Conservation (phyloP, 2,888 invertebrate species). For the Drosophila picticornis region DNA sequence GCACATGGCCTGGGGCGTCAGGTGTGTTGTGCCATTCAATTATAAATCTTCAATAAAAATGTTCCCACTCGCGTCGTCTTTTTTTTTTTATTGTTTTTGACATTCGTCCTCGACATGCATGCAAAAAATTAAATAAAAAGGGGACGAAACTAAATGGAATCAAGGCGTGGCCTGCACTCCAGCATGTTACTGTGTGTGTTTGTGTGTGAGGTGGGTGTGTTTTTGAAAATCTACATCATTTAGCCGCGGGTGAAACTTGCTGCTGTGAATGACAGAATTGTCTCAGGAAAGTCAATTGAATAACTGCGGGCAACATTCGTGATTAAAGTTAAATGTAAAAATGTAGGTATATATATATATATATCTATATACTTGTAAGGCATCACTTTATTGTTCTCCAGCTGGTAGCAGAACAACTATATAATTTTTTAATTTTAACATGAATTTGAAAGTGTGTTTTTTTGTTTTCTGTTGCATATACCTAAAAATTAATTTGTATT, state of each 20-base stretch:
- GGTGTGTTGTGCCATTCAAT: slow-evolving; percentile 81
- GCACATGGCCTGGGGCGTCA: slow-evolving; percentile 60
- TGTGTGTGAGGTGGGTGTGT: slow-evolving; percentile 20
- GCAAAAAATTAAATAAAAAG: slow-evolving; percentile 21
- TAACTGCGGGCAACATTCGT: slow-evolving; percentile 33
- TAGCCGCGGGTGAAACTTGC: slow-evolving; percentile 39
- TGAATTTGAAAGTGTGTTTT: not conserved
- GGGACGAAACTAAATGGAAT: slow-evolving; percentile 35
- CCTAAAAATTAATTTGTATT: not conserved
- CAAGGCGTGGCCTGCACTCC: slow-evolving; percentile 38
- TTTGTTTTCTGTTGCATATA: not conserved
- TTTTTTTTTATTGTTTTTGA: slow-evolving; percentile 80
- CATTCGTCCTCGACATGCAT: slow-evolving; percentile 47
- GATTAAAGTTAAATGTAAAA: not conserved
- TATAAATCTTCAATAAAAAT: slow-evolving; percentile 81
- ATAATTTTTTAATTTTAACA: not conserved
- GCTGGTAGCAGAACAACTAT: not conserved
- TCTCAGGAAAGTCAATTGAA: slow-evolving; percentile 62
- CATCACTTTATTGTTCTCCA: not conserved
- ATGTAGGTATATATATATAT: not conserved
- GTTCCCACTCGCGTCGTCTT: slow-evolving; percentile 45
- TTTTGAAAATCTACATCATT: slow-evolving; percentile 17
- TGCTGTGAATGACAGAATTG: slow-evolving; percentile 65
- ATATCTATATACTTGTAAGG: not conserved
- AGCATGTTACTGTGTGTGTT: slow-evolving; percentile 14